Percentiles rank a stretch among this genome's conserved stretches.
Evolutionary conservation across 2,113 vertebrate genomes (phyloP).

Genomic region (Hipposideros armiger): DNA sequence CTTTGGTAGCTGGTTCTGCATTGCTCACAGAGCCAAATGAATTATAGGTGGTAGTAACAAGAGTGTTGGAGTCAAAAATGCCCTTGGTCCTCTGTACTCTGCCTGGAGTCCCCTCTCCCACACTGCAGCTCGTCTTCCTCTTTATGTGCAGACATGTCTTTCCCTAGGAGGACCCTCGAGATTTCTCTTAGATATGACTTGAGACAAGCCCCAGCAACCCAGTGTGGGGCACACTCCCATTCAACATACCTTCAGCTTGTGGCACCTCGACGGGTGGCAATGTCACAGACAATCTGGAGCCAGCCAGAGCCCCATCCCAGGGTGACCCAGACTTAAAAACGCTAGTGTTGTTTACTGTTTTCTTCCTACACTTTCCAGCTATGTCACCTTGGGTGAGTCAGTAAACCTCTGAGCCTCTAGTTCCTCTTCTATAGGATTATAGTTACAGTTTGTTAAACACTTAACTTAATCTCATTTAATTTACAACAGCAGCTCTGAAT

Average conservation of each 20-base stretch:
- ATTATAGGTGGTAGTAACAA: slow-evolving; percentile 10
- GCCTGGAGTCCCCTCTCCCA: not conserved
- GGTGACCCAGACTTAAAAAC: not conserved
- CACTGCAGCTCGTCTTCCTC: not conserved
- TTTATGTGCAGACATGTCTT: not conserved
- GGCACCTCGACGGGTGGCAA: not conserved
- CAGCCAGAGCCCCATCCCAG: not conserved
- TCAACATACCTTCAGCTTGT: not conserved
- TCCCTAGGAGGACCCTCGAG: not conserved
- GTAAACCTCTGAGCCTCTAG: not conserved
- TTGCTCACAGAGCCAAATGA: slow-evolving; percentile 3
- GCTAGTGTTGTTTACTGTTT: not conserved
- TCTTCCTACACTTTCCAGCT: not conserved
- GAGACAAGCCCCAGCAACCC: not conserved
- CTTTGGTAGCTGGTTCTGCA: not conserved
- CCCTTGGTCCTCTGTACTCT: not conserved
- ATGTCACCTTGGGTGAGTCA: not conserved
- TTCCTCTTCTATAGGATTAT: slow-evolving; percentile 5
- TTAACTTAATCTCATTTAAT: not conserved
- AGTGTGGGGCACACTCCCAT: not conserved
- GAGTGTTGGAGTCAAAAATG: not conserved
- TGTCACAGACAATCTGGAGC: not conserved
- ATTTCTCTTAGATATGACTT: not conserved
- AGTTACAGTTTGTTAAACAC: not conserved
- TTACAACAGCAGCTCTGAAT: slow-evolving; percentile 12